A percentile compares a stretch with the other conserved stretches of the same genome.
Evolutionary conservation across 35 echinoderm and acorn worm genomes (phyloP).

Genomic region (Heliocidaris tuberculata): DNA sequence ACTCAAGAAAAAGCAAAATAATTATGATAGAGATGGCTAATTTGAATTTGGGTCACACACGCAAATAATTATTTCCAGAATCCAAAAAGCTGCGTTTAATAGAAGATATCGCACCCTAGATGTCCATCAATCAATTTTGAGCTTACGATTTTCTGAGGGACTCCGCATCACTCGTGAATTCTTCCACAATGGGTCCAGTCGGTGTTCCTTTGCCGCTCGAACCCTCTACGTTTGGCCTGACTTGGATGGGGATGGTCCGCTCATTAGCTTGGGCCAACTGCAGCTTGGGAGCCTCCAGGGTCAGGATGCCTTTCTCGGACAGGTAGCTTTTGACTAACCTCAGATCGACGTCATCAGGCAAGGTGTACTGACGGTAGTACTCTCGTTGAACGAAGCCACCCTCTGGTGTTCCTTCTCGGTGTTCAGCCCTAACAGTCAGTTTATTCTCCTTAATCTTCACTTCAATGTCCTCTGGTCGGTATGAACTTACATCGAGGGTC

Average conservation of each 20-base stretch:
- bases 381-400: conserved; percentile 79
- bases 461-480: conserved; percentile 89
- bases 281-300: conserved; percentile 79
- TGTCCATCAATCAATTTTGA: not conserved
- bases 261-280: conserved; percentile 12
- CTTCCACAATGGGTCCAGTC: conserved; percentile 44
- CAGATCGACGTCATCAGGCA: conserved; percentile 86
- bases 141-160: conserved; percentile 52
- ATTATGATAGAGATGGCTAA: not conserved
- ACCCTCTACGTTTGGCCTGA: conserved; percentile 25
- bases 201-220: conserved; percentile 34
- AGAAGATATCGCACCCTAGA: not conserved
- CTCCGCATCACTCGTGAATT: conserved; percentile 56
- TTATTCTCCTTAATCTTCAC: conserved; percentile 91
- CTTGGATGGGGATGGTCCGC: conserved; percentile 50
- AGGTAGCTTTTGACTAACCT: conserved; percentile 73
- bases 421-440: conserved; percentile 82
- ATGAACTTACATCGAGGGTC: conserved; percentile 87
- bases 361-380: conserved; percentile 89
- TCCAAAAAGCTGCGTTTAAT: not conserved
- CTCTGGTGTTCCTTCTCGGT: conserved; percentile 68
- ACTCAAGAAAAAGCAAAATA: not conserved
- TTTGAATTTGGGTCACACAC: conserved; percentile 9
- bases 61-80: not conserved
- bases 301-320: conserved; percentile 81